Percentiles rank a stretch among this genome's conserved stretches.
phyloP scores from a whole-genome alignment of 23 tunicate species.

The Trididemnum miniatum region DNA sequence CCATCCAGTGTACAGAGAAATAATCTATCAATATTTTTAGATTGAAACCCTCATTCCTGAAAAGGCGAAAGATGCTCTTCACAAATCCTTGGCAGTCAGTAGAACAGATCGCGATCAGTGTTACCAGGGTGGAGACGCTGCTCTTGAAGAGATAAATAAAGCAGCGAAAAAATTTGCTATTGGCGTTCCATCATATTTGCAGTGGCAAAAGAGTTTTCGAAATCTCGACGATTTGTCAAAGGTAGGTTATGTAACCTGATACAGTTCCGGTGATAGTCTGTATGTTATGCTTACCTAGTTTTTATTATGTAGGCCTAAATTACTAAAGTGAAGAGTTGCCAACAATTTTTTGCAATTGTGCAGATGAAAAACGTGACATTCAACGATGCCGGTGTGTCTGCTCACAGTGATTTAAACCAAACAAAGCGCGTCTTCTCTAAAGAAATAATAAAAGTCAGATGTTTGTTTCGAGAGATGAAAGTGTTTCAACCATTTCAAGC shows the following conservation, averaged over 20 bases:
- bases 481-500: not conserved
- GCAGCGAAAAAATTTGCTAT: not conserved
- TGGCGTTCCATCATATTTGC: not conserved
- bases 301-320: too few relatives aligned
- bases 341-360: too few relatives aligned
- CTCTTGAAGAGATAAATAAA: constrained; percentile 10
- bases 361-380: not conserved
- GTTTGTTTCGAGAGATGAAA: not conserved
- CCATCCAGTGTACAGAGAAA: constrained; percentile 7
- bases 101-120: not conserved
- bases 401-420: too few relatives aligned
- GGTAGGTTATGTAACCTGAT: not conserved
- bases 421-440: too few relatives aligned
- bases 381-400: not conserved
- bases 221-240: not conserved
- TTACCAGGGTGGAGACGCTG: constrained; percentile 32
- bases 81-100: constrained; percentile 6
- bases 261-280: not conserved
- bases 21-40: not conserved
- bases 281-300: too few relatives aligned
- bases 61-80: not conserved
- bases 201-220: constrained; percentile 15
- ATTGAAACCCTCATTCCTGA: not conserved
- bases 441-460: too few relatives aligned
- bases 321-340: not conserved